Base-by-base conservation (phyloP, 2,888 invertebrate genomes). In the Erpobdella octoculata region DNA sequence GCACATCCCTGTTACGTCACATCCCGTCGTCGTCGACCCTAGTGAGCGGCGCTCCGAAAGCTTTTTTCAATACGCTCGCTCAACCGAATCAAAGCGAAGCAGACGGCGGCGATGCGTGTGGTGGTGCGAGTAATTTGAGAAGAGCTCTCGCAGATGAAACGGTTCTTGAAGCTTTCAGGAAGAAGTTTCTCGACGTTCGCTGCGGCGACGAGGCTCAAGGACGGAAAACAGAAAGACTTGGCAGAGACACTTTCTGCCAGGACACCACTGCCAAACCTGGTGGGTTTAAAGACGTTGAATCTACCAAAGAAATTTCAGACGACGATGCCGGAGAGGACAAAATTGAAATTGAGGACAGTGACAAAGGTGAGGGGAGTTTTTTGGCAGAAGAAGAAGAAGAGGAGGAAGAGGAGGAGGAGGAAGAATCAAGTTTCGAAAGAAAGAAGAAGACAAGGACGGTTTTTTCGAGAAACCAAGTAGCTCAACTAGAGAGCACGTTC, bases 401-500 rank as follows among this genome's bases (percentile, higher is more conserved):
- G n/a, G 70, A 70, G n/a, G 59, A 59, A 36, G 36, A 59, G 28
- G 59, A 15, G 21, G 59, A n/a, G 12, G 62, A 62, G 33, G 62
- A 33, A 12, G 35, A 25, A 12, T 38, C 66, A 21, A n/a, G 46
- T 46, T 35, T 59, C 33, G 62, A 71, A 9, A 33, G 71, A 38
- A 67, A 71, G 71, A 71, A 83, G 78, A 83, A 83, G 75, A 83
- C 83, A 8, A 75, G 83, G 71, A 83, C 83, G 0, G 83, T 83
- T 9, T 83, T 83, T 75, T 71, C 71, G 8, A 65, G 71, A 4
- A 71, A 41, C 58, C 71, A 71, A 66, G 82, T 83, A 18, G 82
- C 80, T 74, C 83, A 83, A 73, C 77, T 83, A 46, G 83, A 83
- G 74, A 80, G 81, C 4, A 83, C 81, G 25, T 83, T 83, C 75